Base-by-base conservation (phyloP, 2,113 vertebrate species). In the Coreoperca whiteheadi region DNA sequence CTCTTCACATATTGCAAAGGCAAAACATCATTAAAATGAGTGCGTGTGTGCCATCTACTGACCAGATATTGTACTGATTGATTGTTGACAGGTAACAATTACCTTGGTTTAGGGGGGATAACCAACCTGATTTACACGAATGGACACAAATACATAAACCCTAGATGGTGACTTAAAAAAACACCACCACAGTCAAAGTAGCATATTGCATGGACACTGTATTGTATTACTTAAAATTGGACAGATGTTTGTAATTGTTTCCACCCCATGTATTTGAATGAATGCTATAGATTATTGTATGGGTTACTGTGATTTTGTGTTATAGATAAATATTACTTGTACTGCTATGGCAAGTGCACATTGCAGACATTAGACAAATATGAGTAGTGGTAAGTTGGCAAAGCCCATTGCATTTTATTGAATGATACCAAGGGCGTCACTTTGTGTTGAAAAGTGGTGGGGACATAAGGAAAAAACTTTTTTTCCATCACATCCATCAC, bases 11-110 rank as follows among this genome's bases (percentile, higher is more conserved):
- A 18, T 1, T 74, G 39, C 15, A 50, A 50, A 54, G 41, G 21
- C 3, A 25, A 56, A 64, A n/a, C n/a, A n/a, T n/a, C 0, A 23
- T 69, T 51, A 28, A 77, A 80, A 60, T 12, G 0, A 51, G 41
- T 28, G 21, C n/a, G 67, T 64, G 10, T 30, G 0, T 32, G 87
- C 79, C 92, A 89, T 84, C 92, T 93, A 84, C 82, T 87, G 92
- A 30, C 59, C 34, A 11, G 1, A 63, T 30, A 11, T 32, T 76
- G 70, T 67, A 76, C 32, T 41, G 30, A 76, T 41, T 46, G 43
- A 50, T 4, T 6, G 48, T 4, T 50, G 16, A 34, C 10, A 68
- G 57, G 1, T 2, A 41, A 43, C 10, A 1, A 28, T 28, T 53
- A 59, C 15, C 5, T 23, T 15, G 16, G 21, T 30, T 10, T 10